Conservation (phyloP, 2,113 vertebrate genomes). For the Ramphastos sulfuratus region DNA sequence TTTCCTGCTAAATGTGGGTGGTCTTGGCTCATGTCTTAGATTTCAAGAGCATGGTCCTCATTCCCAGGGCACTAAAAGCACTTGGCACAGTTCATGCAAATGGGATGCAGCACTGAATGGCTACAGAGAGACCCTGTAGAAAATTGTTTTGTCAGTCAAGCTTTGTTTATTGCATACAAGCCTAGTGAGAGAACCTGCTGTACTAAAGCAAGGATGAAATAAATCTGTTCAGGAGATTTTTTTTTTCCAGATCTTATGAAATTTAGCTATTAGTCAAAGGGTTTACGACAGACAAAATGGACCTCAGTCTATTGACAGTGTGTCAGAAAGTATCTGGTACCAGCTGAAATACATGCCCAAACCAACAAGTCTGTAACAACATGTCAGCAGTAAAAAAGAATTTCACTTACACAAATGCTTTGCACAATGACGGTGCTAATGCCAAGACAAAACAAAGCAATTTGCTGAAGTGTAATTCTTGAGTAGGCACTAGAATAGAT, state of each 20-base stretch:
- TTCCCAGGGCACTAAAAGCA: not conserved
- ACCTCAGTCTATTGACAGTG: not conserved
- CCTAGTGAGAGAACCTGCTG: not conserved
- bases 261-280: not conserved
- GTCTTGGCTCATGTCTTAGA: constrained; percentile 2
- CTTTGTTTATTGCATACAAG: not conserved
- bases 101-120: not conserved
- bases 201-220: not conserved
- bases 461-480: not conserved
- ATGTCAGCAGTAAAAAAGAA: not conserved
- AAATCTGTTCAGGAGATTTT: not conserved
- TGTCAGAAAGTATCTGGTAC: not conserved
- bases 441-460: not conserved
- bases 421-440: not conserved
- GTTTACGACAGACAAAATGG: not conserved
- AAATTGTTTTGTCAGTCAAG: not conserved
- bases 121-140: not conserved
- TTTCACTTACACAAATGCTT: not conserved
- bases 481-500: not conserved
- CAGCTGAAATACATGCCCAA: not conserved
- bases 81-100: not conserved
- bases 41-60: not conserved
- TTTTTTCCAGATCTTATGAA: not conserved
- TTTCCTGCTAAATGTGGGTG: not conserved
- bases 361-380: not conserved